Base-by-base conservation (phyloP, 2,888 invertebrate species). In the Lasioglossum calceatum region DNA sequence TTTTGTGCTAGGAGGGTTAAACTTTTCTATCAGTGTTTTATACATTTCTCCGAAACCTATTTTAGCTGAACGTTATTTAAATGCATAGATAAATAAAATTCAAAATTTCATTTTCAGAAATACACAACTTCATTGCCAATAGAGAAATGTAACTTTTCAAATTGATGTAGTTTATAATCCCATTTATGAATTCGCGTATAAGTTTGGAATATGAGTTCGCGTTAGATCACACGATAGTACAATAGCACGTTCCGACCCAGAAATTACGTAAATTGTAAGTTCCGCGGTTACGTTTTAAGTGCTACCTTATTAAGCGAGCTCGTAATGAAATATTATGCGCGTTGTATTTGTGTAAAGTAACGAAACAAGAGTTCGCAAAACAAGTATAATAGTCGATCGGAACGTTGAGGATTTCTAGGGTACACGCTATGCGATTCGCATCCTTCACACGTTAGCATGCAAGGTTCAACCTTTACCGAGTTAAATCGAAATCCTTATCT, bases 241-340 rank as follows among this genome's bases (percentile, higher is more conserved):
- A 54, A 54, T 54, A 54, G 61, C 79, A 42, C 54, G 80, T 79
- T 80, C 73, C 75, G 7, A 44, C 27, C 36, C 67, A 85, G 47
- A 54, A 85, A 85, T 81, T 77, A 79, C 77, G 71, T 83, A 79
- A 87, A 88, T 79, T 58, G 54, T 64, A 44, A 73, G 39, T 74
- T 73, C 71, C 58, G 23, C 73, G 77, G 64, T 36, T 58, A 23
- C 61, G 64, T 67, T 54, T 80, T 12, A 36, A 77, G 75, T 42
- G 39, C 79, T 36, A 67, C 39, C 75, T 44, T 54, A 10, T 61
- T 73, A 64, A 70, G 50, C 67, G 19, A 50, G 61, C 47, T 39
- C 8, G 39, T 2, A 16, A 42, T 10, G n/a, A 39, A 72, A n/a
- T 61, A 27, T 27, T 71, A 39, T 71, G 70, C 42, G 42, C 12